Evolutionary conservation across 2,113 vertebrate species (phyloP).

Genomic region (Prinia subflava): DNA sequence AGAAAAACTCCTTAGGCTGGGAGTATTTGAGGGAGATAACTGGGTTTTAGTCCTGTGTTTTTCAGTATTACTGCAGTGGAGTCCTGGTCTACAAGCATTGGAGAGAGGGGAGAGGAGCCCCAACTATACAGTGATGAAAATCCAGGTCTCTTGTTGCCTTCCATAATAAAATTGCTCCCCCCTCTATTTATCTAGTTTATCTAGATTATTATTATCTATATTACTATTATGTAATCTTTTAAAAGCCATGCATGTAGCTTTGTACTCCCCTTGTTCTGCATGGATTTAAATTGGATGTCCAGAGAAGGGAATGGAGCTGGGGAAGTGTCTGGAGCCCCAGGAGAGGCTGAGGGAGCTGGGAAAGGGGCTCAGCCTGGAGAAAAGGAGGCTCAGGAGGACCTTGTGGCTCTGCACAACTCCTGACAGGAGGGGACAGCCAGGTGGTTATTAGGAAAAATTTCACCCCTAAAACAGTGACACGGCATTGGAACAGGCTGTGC

Average conservation of each 20-base stretch:
- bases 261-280: background rate
- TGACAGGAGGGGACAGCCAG: background rate
- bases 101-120: background rate
- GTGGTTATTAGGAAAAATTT: background rate
- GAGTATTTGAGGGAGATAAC: background rate
- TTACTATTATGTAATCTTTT: background rate
- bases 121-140: background rate
- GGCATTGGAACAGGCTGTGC: background rate
- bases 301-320: fast-evolving
- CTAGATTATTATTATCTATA: background rate
- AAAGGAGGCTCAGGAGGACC: background rate
- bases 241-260: background rate
- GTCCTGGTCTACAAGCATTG: fast-evolving
- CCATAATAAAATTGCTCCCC: background rate
- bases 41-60: background rate
- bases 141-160: background rate
- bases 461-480: background rate
- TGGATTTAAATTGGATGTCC: background rate
- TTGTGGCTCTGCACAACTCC: background rate
- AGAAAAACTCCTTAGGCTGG: background rate
- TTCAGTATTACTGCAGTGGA: background rate
- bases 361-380: background rate
- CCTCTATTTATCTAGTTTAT: background rate
- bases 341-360: fast-evolving
- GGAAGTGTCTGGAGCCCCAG: background rate